Base-by-base conservation (phyloP, 2,888 invertebrate species). In the Glyphotaelius pellucidus region DNA sequence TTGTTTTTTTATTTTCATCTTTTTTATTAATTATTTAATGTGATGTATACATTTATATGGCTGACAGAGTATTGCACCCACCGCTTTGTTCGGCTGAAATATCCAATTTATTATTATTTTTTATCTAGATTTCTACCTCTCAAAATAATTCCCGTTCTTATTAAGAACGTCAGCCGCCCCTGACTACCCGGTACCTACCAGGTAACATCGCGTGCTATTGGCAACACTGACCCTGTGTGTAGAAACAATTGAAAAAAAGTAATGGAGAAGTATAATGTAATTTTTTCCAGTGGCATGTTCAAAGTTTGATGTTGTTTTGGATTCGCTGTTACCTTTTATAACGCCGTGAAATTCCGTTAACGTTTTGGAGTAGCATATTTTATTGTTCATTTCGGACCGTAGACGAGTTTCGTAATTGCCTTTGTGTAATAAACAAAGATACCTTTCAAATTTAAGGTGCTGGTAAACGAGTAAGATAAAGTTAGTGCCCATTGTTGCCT, bases 201-300 rank as follows among this genome's bases (percentile, higher is more conserved):
- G 67, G 67, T 67, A 67, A 67, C n/a, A n/a, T 67, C n/a, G 67
- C 67, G n/a, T 67, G 67, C 67, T 67, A 5, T n/a, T 67, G 67
- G 67, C 67, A 67, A 67, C 67, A 67, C 67, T 25, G 67, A 67
- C 67, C 25, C 67, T 67, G 67, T 67, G 9, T 67, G 25, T 67
- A 9, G 67, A 67, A 67, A 67, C 67, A 67, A 67, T 67, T 67
- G 67, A 67, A 67, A 25, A n/a, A 67, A 7, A 25, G n/a, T 67
- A 67, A 25, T 67, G 67, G 67, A 19, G 67, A 67, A 67, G 67
- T 67, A 67, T 9, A n/a, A 67, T 5, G 19, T 52, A 52, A 9
- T n/a, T 67, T 67, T 67, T 67, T n/a, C n/a, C 67, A 67, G 35
- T 35, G 35, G 83, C 83, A 83, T 83, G 83, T 83, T 83, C 35